Evolutionary conservation across 2,113 vertebrate genomes (phyloP).

Genomic region (Daphoenositta chrysoptera): DNA sequence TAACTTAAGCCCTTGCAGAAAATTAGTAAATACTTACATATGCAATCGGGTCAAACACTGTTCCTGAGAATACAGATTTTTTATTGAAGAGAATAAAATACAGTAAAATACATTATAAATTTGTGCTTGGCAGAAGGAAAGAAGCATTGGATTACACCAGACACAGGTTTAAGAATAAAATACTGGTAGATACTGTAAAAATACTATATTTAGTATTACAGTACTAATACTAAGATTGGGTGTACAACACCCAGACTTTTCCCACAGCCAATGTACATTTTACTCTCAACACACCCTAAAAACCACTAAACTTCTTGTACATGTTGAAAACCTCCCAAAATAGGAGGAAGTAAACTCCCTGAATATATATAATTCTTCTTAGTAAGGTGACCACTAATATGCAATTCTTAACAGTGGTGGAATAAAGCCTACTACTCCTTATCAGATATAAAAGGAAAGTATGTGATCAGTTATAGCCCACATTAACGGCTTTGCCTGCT

Average conservation of each 20-base stretch:
- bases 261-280: background rate
- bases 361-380: background rate
- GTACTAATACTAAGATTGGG: background rate
- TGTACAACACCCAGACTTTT: background rate
- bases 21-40: background rate
- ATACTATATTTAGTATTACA: background rate
- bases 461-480: background rate
- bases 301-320: background rate
- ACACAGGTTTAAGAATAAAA: background rate
- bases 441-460: background rate
- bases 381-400: background rate
- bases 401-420: background rate
- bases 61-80: background rate
- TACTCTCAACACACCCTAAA: background rate
- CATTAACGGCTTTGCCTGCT: background rate
- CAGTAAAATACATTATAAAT: background rate
- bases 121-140: background rate
- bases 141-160: background rate
- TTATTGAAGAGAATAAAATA: background rate
- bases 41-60: background rate
- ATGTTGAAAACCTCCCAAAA: background rate
- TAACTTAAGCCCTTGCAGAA: background rate
- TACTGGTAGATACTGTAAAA: background rate
- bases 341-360: background rate
- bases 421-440: background rate